A percentile compares a stretch with the other conserved stretches of the same genome.
These are phyloP conservation scores for Lycopodina hypogea DNA, from an alignment of 37 sponge, comb jelly and placozoan species.

Conservation along the genomic window DNA sequence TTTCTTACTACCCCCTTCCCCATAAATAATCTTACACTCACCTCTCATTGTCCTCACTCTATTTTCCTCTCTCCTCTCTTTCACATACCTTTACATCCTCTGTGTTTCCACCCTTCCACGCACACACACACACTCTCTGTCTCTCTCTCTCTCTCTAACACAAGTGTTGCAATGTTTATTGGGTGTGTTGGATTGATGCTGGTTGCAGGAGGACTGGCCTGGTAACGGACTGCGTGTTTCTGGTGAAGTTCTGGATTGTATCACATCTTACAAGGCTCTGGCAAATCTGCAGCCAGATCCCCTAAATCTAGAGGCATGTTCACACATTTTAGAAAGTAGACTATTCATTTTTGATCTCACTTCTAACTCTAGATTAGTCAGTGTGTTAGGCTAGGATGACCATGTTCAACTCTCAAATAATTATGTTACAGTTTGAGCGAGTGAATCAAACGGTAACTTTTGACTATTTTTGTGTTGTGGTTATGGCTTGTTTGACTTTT, in stretches of 20 bases:
- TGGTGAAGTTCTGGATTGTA: constrained; percentile 7
- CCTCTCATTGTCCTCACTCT: neutral
- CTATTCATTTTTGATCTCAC: too few relatives aligned
- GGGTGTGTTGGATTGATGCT: too few relatives aligned
- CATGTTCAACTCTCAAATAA: neutral
- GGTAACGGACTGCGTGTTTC: constrained; percentile 33
- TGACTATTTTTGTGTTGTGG: too few relatives aligned
- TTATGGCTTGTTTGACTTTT: too few relatives aligned
- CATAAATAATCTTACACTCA: neutral
- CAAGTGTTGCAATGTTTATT: too few relatives aligned
- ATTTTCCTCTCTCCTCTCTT: neutral
- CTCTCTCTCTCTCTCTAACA: neutral
- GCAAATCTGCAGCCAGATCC: constrained; percentile 7
- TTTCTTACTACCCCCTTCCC: neutral
- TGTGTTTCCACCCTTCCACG: too few relatives aligned
- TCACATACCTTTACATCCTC: neutral
- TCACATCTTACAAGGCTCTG: constrained; percentile 13
- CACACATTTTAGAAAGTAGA: too few relatives aligned
- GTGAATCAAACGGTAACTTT: too few relatives aligned
- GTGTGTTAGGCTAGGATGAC: neutral
- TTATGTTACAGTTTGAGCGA: too few relatives aligned
- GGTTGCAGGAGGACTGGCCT: constrained; percentile 48
- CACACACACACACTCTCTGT: neutral
- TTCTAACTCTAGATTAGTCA: neutral
- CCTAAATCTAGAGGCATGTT: neutral